Evolutionary conservation across 2,797 vertebrate species (phyloP).

Genomic region (Serranus cabrilla): DNA sequence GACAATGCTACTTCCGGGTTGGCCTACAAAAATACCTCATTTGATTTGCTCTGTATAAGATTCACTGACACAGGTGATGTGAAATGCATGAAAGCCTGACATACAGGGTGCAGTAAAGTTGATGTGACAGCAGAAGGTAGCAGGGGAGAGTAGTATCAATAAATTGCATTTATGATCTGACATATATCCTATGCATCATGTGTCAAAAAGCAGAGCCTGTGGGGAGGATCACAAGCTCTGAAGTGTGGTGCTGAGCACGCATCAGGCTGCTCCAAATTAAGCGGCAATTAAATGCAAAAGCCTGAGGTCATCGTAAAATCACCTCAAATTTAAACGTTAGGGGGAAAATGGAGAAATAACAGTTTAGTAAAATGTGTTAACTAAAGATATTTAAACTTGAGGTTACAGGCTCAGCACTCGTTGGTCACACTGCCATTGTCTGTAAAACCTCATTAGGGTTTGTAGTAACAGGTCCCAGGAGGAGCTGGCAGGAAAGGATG

Average conservation of each 20-base stretch:
- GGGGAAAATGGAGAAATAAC: not conserved
- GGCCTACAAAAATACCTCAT: too few relatives aligned
- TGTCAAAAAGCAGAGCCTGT: too few relatives aligned
- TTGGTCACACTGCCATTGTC: conserved; percentile 31
- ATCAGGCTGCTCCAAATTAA: not conserved
- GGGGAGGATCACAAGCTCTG: not conserved
- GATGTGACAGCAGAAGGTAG: not conserved
- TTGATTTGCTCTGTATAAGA: not conserved
- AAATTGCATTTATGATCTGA: not conserved
- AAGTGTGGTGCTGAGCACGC: not conserved
- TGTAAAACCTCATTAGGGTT: conserved; percentile 44
- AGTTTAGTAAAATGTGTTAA: conserved; percentile 9
- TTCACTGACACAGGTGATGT: too few relatives aligned
- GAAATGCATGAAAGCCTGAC: not conserved
- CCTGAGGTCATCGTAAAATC: conserved; percentile 8
- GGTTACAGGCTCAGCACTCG: conserved; percentile 7
- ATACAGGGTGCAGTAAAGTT: not conserved
- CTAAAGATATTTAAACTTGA: not conserved
- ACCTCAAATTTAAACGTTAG: conserved; percentile 1
- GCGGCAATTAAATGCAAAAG: conserved; percentile 21
- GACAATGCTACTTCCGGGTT: too few relatives aligned
- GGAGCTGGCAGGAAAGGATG: conserved; percentile 31
- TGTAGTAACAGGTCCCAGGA: conserved; percentile 34
- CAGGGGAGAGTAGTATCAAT: not conserved
- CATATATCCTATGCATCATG: not conserved